Conservation (phyloP, 2,797 vertebrate species). For the Spinus olivaceus region DNA sequence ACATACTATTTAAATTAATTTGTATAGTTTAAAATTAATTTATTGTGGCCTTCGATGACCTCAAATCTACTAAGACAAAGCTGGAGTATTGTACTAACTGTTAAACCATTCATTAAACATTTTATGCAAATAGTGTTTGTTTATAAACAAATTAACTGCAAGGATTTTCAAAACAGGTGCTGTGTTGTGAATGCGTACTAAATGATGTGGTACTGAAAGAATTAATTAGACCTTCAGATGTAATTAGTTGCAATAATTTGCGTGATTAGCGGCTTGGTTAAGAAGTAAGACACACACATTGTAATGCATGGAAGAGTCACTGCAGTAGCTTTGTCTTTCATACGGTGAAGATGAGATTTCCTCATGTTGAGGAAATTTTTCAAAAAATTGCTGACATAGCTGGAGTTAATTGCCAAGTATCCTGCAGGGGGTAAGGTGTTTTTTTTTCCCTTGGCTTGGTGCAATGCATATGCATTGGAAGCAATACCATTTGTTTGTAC, state of each 20-base stretch:
- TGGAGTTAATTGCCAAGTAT: constrained; percentile 85
- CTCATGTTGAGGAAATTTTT: constrained; percentile 82
- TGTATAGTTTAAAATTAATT: constrained; percentile 86
- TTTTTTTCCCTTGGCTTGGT: constrained; percentile 49
- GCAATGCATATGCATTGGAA: constrained; percentile 57
- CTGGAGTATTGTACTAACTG: constrained; percentile 78
- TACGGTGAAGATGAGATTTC: constrained; percentile 73
- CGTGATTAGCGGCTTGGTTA: constrained; percentile 98
- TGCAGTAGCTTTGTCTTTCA: constrained; percentile 77
- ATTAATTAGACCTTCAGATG: constrained; percentile 98
- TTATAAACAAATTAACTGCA: constrained; percentile 96
- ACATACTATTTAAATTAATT: constrained; percentile 84
- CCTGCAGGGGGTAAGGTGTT: constrained; percentile 65
- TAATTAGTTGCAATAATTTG: constrained; percentile 99
- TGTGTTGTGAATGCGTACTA: constrained; percentile 95
- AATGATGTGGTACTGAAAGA: constrained; percentile 99
- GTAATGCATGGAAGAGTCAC: constrained; percentile 81
- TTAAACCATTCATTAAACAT: constrained; percentile 91
- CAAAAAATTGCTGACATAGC: constrained; percentile 87
- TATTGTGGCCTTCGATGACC: constrained; percentile 81
- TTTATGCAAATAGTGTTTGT: constrained; percentile 96
- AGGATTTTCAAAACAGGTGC: constrained; percentile 96
- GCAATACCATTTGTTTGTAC: constrained; percentile 58
- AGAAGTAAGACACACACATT: constrained; percentile 91
- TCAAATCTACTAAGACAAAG: constrained; percentile 79